Percentiles rank a stretch among this genome's conserved stretches.
Conservation (phyloP, 2,113 vertebrate genomes). For the Malurus cyaneus region DNA sequence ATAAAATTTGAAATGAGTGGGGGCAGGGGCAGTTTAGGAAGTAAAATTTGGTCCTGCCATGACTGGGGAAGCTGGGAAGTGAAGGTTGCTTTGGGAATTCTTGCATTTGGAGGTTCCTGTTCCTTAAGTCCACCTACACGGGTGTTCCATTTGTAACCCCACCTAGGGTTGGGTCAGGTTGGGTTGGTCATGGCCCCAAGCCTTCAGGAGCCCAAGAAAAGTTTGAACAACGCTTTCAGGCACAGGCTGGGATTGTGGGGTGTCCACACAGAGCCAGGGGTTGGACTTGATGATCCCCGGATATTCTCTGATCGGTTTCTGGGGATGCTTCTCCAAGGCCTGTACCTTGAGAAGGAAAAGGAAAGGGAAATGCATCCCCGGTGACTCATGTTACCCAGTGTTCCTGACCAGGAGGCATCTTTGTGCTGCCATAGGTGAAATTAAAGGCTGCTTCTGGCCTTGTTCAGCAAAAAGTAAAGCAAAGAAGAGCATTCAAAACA, state of each 20-base stretch:
- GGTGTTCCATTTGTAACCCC: background rate
- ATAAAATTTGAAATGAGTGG: background rate
- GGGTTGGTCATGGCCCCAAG: background rate
- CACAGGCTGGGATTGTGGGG: background rate
- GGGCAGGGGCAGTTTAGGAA: background rate
- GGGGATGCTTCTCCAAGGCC: background rate
- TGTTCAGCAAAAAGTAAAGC: background rate
- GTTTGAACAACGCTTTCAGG: fast-evolving
- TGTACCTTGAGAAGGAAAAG: background rate
- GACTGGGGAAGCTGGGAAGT: background rate
- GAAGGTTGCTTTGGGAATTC: background rate
- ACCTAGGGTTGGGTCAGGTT: background rate
- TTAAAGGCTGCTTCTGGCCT: background rate
- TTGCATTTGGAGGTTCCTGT: background rate
- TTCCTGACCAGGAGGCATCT: background rate
- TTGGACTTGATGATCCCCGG: background rate
- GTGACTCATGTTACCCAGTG: background rate
- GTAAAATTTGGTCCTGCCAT: background rate
- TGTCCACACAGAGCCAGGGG: background rate
- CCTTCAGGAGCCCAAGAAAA: background rate
- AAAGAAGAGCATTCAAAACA: background rate
- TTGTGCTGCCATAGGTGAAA: background rate
- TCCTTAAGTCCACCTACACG: fast-evolving
- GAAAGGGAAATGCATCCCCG: background rate
- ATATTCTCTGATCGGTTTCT: background rate